phyloP scores from a whole-genome alignment of 2,113 vertebrate genomes.

The Brachyhypopomus gauderio region DNA sequence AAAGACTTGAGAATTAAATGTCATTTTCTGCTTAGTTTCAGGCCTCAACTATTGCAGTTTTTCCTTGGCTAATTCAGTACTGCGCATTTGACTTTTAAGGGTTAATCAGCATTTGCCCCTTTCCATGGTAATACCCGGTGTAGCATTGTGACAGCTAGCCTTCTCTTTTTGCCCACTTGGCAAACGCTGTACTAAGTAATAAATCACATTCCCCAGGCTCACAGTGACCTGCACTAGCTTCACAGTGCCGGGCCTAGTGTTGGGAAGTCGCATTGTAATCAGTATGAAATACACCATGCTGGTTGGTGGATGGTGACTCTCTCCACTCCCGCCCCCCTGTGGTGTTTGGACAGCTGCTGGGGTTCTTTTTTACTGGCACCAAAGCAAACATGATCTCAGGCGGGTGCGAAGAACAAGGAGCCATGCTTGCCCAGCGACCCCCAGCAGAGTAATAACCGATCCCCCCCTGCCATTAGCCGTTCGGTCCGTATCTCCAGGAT shows the following conservation, averaged over 20 bases:
- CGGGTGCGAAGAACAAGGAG: slow-evolving; percentile 48
- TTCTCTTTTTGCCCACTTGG: neutral
- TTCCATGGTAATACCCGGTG: neutral
- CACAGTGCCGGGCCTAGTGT: neutral
- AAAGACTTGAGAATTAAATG: neutral
- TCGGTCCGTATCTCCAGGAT: slow-evolving; percentile 26
- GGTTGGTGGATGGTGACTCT: neutral
- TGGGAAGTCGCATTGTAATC: slow-evolving; percentile 20
- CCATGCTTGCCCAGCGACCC: slow-evolving; percentile 35
- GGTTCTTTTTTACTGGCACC: slow-evolving; percentile 69
- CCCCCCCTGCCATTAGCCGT: neutral
- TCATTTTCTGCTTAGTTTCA: neutral
- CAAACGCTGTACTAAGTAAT: neutral
- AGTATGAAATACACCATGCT: slow-evolving; percentile 30
- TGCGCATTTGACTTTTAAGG: neutral
- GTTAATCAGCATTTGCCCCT: neutral
- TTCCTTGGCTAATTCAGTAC: neutral
- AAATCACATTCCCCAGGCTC: neutral
- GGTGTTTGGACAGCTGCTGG: slow-evolving; percentile 75
- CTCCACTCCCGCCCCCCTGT: slow-evolving; percentile 21
- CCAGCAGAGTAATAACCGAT: slow-evolving; percentile 19
- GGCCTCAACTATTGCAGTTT: neutral
- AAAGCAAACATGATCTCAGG: slow-evolving; percentile 66
- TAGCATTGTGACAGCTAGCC: neutral
- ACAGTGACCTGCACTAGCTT: neutral